phyloP scores from a whole-genome alignment of 2,113 vertebrate genomes.

The Thermophis baileyi region DNA sequence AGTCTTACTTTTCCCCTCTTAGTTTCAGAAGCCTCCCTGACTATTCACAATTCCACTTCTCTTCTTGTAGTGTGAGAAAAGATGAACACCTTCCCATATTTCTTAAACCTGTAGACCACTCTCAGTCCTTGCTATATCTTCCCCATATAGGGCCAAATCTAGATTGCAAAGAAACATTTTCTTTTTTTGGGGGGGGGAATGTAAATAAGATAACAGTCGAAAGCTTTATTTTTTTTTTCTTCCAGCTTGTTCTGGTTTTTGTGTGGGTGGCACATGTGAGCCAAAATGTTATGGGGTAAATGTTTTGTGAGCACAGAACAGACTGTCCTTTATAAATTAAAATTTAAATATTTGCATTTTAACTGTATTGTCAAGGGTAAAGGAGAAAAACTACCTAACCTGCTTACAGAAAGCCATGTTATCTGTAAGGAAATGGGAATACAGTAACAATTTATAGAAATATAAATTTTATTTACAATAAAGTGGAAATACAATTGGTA shows the following conservation, averaged over 20 bases:
- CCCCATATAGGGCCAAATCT: background rate
- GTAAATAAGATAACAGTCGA: conserved; percentile 31
- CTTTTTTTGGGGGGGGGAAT: background rate
- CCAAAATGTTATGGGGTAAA: conserved; percentile 74
- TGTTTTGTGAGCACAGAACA: conserved; percentile 55
- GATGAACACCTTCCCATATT: background rate
- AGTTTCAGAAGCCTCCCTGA: background rate
- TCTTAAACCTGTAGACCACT: background rate
- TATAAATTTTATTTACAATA: background rate
- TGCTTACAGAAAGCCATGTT: background rate
- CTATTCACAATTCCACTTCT: background rate
- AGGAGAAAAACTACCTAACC: background rate
- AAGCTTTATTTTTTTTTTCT: conserved; percentile 58
- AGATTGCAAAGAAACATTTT: background rate
- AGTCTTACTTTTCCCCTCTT: background rate
- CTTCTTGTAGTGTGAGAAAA: background rate
- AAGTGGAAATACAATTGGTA: background rate
- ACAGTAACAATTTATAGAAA: background rate
- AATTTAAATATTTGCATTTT: conserved; percentile 42
- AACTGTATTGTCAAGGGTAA: background rate
- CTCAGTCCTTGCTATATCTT: background rate
- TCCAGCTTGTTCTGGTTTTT: conserved; percentile 64
- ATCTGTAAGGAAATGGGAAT: background rate
- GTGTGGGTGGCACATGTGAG: conserved; percentile 72
- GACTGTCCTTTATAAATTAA: conserved; percentile 52